Percentiles rank a stretch among this genome's conserved stretches.
Evolutionary conservation across 1,140 invertebrate species (phyloP).

Genomic region (Apis dorsata): DNA sequence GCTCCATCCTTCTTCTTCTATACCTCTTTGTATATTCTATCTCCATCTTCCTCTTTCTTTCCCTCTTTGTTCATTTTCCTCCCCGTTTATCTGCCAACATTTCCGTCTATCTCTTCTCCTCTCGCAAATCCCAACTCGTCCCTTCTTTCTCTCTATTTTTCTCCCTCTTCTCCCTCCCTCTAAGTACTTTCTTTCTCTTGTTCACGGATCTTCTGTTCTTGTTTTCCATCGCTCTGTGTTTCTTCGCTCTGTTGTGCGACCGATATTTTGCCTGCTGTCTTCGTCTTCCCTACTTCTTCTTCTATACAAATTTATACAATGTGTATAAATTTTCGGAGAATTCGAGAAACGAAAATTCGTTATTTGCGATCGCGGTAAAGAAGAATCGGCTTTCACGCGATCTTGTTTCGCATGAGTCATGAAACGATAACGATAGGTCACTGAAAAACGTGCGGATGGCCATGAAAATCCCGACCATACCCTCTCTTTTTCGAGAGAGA

Average conservation of each 20-base stretch:
- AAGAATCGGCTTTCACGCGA: too few relatives aligned
- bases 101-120: background rate
- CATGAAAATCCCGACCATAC: conserved; percentile 44
- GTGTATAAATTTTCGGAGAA: conserved; percentile 43
- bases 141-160: conserved; percentile 6
- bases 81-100: background rate
- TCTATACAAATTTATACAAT: background rate
- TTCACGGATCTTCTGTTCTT: background rate
- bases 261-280: background rate
- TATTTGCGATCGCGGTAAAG: background rate
- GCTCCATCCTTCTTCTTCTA: background rate
- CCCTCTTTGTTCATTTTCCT: conserved; percentile 25
- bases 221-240: background rate
- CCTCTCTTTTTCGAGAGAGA: background rate
- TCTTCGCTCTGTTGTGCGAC: background rate
- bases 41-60: conserved; percentile 10
- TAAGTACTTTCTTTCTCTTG: background rate
- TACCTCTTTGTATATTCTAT: background rate
- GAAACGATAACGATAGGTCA: background rate
- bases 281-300: background rate
- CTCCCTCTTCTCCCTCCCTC: background rate
- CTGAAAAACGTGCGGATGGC: conserved; percentile 21
- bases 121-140: background rate
- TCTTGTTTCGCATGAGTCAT: background rate
- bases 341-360: conserved; percentile 1